Evolutionary conservation across 2,113 vertebrate genomes (phyloP).

Genomic region (Malurus alboscapulatus): DNA sequence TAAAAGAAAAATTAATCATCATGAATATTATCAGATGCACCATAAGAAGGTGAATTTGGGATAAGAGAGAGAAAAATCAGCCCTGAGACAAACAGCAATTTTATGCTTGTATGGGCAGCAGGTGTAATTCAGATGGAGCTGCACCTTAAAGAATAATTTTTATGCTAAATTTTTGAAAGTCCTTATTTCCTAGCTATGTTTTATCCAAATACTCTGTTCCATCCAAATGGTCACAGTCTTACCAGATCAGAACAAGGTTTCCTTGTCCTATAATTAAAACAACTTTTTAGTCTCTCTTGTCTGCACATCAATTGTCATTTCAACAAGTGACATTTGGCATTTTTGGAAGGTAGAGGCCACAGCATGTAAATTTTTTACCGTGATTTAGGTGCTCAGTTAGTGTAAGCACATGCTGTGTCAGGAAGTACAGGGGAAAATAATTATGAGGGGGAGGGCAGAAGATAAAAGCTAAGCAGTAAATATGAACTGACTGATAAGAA

Average conservation of each 20-base stretch:
- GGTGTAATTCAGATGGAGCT: neutral
- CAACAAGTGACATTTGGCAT: neutral
- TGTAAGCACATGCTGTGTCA: neutral
- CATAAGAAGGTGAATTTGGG: neutral
- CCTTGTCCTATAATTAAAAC: neutral
- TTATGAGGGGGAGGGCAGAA: neutral
- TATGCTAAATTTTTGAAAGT: neutral
- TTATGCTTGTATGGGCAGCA: neutral
- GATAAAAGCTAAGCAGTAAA: neutral
- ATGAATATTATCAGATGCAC: neutral
- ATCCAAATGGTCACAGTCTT: neutral
- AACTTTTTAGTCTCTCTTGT: neutral
- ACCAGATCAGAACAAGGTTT: neutral
- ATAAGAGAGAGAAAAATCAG: neutral
- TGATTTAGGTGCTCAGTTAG: constrained; percentile 3
- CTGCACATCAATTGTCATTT: neutral
- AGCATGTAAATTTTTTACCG: neutral
- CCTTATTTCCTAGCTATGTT: neutral
- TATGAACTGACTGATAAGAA: neutral
- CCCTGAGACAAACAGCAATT: neutral
- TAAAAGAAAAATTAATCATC: neutral
- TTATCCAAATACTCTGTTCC: constrained; percentile 19
- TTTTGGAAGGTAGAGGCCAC: neutral
- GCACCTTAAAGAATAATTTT: neutral
- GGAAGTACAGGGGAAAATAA: neutral